Evolutionary conservation across 2,888 invertebrate species (phyloP), one percentile per base, ranked within the genome.

Genomic region (Julus scanicus): DNA sequence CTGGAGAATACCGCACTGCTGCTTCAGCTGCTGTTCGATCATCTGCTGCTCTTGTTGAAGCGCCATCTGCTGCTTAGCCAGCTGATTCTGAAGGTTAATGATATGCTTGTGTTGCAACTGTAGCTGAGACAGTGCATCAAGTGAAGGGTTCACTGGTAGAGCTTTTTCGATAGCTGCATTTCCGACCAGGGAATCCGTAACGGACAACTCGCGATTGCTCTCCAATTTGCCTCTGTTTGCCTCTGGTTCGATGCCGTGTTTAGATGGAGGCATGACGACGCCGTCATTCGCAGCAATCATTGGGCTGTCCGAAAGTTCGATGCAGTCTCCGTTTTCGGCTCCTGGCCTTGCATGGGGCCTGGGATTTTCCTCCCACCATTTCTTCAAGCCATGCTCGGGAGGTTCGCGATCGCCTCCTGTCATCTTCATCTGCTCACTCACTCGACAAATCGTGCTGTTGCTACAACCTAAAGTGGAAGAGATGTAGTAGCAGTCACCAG

Each of bases 371-470:
- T 90, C 90, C 91, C 91, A 91, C 89, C 90, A 91, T 80, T 90
- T 90, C 84, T 91, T 91, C 89, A 92, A 90, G 1, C 92, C 92
- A 88, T 92, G 91, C 87, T 90, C 90, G 3, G 91, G 91, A 15
- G 91, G 91, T 88, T 92, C 91, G 9, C 91, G 88, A 57, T 90
- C 90, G 0, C 92, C 92, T 6, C 91, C 90, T 5, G 91, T 91
- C 44, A 90, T 88, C 40, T 90, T 89, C 91, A 92, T 91, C 88
- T 91, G 91, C 2, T 90, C 90, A 53, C 90, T 91, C 0, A 91
- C 92, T 29, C 88, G 89, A 86, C 90, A 88, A 40, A 92, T 91
- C 0, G 92, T 92, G 63, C 91, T 90, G 40, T 89, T 86, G 87
- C 91, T 91, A 88, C 91, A 91, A 3, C 92, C 89, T 89, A 37